phyloP scores from a whole-genome alignment of 1,140 invertebrate species.

The Oreohelix idahoensis region DNA sequence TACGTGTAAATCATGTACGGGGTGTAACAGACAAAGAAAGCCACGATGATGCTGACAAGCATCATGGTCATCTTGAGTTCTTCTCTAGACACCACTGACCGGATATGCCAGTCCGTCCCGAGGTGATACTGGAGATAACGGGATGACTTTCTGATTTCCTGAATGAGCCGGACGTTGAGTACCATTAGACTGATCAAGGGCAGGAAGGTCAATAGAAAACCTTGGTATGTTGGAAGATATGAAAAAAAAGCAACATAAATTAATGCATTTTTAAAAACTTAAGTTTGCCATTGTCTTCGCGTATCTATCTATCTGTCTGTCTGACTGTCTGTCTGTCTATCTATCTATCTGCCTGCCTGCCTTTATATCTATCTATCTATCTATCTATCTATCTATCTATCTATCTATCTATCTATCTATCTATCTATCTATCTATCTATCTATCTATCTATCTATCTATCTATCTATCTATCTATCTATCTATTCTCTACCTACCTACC shows the following conservation, averaged over 20 bases:
- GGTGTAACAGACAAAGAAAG: slow-evolving; percentile 83
- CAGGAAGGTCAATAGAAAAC: slow-evolving; percentile 69
- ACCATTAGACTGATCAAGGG: slow-evolving; percentile 80
- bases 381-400: too few relatives aligned
- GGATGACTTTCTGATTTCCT: slow-evolving; percentile 76
- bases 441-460: too few relatives aligned
- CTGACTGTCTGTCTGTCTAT: too few relatives aligned
- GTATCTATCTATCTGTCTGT: too few relatives aligned
- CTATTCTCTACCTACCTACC: too few relatives aligned
- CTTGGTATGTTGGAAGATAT: not conserved
- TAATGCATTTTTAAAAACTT: too few relatives aligned
- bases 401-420: too few relatives aligned
- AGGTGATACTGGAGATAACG: slow-evolving; percentile 66
- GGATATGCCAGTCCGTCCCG: slow-evolving; percentile 48
- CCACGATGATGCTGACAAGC: slow-evolving; percentile 81
- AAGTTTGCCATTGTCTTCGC: too few relatives aligned
- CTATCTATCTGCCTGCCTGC: too few relatives aligned
- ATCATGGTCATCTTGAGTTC: slow-evolving; percentile 81
- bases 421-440: too few relatives aligned
- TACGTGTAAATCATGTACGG: slow-evolving; percentile 70
- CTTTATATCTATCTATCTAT: too few relatives aligned
- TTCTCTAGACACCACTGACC: slow-evolving; percentile 77
- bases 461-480: too few relatives aligned
- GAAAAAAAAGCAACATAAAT: not conserved
- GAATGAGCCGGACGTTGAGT: slow-evolving; percentile 82